Evolutionary conservation across 2,888 invertebrate genomes (phyloP).

Genomic region (Nemapogon koenigi): DNA sequence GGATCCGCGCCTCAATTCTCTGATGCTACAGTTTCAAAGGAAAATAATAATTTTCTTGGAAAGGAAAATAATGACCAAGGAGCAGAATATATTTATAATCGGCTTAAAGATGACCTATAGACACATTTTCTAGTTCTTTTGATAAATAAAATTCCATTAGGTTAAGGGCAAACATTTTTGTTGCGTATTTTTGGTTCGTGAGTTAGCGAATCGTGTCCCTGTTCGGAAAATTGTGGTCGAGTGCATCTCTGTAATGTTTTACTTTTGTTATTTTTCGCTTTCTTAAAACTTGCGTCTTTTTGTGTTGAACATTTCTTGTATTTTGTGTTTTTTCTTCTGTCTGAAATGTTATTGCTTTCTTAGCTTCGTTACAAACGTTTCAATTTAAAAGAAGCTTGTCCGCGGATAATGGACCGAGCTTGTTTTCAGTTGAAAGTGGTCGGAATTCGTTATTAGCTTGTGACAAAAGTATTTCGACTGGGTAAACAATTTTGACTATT

Average conservation of each 20-base stretch:
- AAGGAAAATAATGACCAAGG: too few relatives aligned
- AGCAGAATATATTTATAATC: too few relatives aligned
- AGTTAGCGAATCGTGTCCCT: background rate
- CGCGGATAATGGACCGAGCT: conserved; percentile 8
- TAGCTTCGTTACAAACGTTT: conserved; percentile 1
- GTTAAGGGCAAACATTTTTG: too few relatives aligned
- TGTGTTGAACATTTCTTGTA: background rate
- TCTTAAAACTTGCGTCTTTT: background rate
- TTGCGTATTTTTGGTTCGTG: too few relatives aligned
- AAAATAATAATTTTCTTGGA: too few relatives aligned
- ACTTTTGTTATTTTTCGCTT: background rate
- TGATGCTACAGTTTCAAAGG: too few relatives aligned
- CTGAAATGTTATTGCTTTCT: background rate
- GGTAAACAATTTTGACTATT: too few relatives aligned
- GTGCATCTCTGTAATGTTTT: background rate
- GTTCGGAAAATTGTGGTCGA: background rate
- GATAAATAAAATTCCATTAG: too few relatives aligned
- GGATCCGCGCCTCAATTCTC: too few relatives aligned
- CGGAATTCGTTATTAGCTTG: conserved; percentile 7
- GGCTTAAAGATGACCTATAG: too few relatives aligned
- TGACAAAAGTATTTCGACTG: too few relatives aligned
- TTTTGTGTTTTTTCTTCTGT: conserved; percentile 2
- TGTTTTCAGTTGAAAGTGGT: conserved; percentile 8
- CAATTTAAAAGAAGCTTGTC: conserved; percentile 1
- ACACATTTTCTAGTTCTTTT: too few relatives aligned